These are phyloP conservation scores for Myotis davidii DNA, from an alignment of 2,113 vertebrate genomes.

Conservation along the genomic window DNA sequence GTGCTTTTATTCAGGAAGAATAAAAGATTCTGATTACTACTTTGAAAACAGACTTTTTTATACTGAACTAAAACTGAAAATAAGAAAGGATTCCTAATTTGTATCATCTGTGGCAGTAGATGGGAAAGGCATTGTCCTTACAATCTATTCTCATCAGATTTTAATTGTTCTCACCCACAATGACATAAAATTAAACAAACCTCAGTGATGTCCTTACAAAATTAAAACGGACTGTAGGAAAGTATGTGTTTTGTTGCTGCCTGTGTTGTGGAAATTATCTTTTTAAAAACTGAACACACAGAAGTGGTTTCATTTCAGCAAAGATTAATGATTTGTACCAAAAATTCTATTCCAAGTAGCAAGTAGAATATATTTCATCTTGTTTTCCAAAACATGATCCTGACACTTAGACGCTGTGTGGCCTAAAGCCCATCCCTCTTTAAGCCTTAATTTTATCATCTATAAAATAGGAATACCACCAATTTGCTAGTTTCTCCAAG, in stretches of 20 bases:
- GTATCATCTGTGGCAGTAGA: slow-evolving; percentile 42
- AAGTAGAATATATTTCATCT: neutral
- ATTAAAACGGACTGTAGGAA: slow-evolving; percentile 47
- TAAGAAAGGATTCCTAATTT: slow-evolving; percentile 68
- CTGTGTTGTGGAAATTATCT: slow-evolving; percentile 56
- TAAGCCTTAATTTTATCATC: slow-evolving; percentile 21
- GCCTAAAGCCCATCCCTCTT: neutral
- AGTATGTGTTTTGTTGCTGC: slow-evolving; percentile 31
- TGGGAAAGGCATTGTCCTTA: slow-evolving; percentile 49
- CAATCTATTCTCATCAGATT: slow-evolving; percentile 68
- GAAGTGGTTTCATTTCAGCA: slow-evolving; percentile 41
- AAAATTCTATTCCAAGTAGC: neutral
- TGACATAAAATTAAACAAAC: slow-evolving; percentile 68
- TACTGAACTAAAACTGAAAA: slow-evolving; percentile 59
- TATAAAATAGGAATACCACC: neutral
- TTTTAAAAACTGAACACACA: slow-evolving; percentile 47
- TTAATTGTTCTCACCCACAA: slow-evolving; percentile 70
- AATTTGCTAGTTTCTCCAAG: slow-evolving; percentile 43
- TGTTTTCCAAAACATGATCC: slow-evolving; percentile 5
- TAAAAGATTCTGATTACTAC: slow-evolving; percentile 77
- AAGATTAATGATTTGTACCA: slow-evolving; percentile 28
- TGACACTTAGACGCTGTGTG: neutral
- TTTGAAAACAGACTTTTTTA: slow-evolving; percentile 60
- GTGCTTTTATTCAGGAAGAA: slow-evolving; percentile 63
- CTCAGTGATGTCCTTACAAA: slow-evolving; percentile 28